Evolutionary conservation across 23 tunicate species (phyloP).

Genomic region (Phallusia fumigata): DNA sequence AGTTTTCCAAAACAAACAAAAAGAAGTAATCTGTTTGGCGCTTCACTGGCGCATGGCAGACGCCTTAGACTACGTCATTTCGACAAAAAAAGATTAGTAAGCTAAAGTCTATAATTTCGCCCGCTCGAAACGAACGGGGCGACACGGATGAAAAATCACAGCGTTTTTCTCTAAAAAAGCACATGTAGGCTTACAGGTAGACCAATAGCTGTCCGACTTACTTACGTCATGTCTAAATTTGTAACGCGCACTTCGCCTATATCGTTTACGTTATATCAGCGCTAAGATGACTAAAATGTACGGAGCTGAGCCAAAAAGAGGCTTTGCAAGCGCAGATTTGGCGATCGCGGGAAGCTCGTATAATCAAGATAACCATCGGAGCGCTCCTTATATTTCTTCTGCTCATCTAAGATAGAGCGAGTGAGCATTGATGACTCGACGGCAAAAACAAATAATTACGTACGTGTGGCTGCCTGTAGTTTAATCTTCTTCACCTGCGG

Average conservation of each 20-base stretch:
- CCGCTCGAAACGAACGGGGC: background rate
- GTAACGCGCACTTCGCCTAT: background rate
- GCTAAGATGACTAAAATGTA: background rate
- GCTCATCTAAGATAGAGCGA: background rate
- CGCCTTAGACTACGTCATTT: constrained; percentile 2
- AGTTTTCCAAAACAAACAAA: constrained; percentile 2
- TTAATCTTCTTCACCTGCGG: constrained; percentile 11
- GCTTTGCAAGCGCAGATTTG: constrained; percentile 12
- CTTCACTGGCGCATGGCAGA: background rate
- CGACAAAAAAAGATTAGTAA: constrained; percentile 5
- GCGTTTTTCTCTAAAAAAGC: constrained; percentile 18
- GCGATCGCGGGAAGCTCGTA: constrained; percentile 8
- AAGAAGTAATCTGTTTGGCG: background rate
- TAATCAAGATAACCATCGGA: constrained; percentile 8
- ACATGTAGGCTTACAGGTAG: background rate
- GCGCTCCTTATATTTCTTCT: background rate
- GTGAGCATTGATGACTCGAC: constrained; percentile 11
- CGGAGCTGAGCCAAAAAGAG: constrained; percentile 7
- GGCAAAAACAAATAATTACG: constrained; percentile 14
- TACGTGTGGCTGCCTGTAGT: constrained; percentile 3
- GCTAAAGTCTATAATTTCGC: constrained; percentile 6
- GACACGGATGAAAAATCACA: constrained; percentile 13
- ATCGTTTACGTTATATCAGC: constrained; percentile 10
- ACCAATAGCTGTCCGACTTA: background rate
- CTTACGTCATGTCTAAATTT: constrained; percentile 7